A percentile compares a stretch with the other conserved stretches of the same genome.
phyloP scores from a whole-genome alignment of 2,888 invertebrate genomes.

The Cryptus armator region DNA sequence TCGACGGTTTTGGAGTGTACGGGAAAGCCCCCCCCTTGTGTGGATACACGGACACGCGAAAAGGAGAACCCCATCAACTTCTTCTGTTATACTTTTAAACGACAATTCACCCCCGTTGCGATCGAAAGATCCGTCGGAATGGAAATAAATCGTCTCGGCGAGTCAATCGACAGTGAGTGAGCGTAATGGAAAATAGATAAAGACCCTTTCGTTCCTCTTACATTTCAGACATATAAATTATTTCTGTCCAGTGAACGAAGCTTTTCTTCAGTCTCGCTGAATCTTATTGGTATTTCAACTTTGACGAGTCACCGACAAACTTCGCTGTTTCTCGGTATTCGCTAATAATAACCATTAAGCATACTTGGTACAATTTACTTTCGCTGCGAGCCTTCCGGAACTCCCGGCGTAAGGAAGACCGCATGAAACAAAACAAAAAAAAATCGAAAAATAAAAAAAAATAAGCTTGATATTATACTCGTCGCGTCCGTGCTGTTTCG shows the following conservation, averaged over 20 bases:
- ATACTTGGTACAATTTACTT: constrained; percentile 13
- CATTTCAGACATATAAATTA: not conserved
- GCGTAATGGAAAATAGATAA: constrained; percentile 56
- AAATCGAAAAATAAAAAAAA: constrained; percentile 16
- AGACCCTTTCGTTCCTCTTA: not conserved
- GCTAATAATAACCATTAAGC: not conserved
- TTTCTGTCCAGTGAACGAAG: not conserved
- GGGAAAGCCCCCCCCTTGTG: not conserved
- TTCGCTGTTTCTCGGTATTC: not conserved
- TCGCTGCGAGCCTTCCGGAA: not conserved
- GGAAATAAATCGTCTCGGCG: constrained; percentile 56
- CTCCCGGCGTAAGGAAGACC: constrained; percentile 13
- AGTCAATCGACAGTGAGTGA: constrained; percentile 37
- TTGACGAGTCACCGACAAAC: not conserved
- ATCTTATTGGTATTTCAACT: not conserved
- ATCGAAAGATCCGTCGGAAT: constrained; percentile 47
- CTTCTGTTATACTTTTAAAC: constrained; percentile 42
- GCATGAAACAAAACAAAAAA: constrained; percentile 28
- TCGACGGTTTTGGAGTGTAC: constrained; percentile 20
- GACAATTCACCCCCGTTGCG: constrained; percentile 35
- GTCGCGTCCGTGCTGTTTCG: constrained; percentile 49
- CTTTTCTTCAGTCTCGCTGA: not conserved
- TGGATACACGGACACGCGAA: constrained; percentile 30
- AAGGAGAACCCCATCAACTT: not conserved
- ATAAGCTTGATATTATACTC: constrained; percentile 54